A percentile compares a stretch with the other conserved stretches of the same genome.
These are phyloP conservation scores for Psittacus erithacus DNA, from an alignment of 2,113 vertebrate species.

Conservation along the genomic window DNA sequence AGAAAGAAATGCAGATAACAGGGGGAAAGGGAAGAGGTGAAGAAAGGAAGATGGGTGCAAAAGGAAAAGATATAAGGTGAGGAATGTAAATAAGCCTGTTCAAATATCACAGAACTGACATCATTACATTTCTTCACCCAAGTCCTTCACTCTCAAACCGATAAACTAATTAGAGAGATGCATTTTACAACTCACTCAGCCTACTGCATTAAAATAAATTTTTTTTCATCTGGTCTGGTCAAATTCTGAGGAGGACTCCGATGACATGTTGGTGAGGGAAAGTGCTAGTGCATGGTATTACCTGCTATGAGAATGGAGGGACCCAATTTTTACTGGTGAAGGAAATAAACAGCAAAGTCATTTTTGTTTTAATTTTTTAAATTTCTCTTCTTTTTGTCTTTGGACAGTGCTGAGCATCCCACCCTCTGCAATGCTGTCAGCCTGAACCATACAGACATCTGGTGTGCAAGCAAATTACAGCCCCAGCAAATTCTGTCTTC, in stretches of 20 bases:
- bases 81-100: slow-evolving; percentile 35
- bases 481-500: background rate
- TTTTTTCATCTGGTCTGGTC: slow-evolving; percentile 13
- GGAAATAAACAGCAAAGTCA: background rate
- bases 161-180: slow-evolving; percentile 45
- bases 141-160: slow-evolving; percentile 16
- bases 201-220: slow-evolving; percentile 6
- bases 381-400: background rate
- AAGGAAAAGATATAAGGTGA: slow-evolving; percentile 8
- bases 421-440: background rate
- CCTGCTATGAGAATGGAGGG: background rate
- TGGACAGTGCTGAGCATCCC: background rate
- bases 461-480: background rate
- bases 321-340: background rate
- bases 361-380: background rate
- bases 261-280: background rate
- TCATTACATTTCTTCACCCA: slow-evolving; percentile 21
- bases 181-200: background rate
- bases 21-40: background rate
- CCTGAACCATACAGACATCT: background rate
- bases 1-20: background rate
- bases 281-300: background rate
- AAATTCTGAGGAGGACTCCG: background rate
- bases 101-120: slow-evolving; percentile 13
- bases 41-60: slow-evolving; percentile 19